phyloP scores from a whole-genome alignment of 2,797 vertebrate genomes.

The Falco cherrug region DNA sequence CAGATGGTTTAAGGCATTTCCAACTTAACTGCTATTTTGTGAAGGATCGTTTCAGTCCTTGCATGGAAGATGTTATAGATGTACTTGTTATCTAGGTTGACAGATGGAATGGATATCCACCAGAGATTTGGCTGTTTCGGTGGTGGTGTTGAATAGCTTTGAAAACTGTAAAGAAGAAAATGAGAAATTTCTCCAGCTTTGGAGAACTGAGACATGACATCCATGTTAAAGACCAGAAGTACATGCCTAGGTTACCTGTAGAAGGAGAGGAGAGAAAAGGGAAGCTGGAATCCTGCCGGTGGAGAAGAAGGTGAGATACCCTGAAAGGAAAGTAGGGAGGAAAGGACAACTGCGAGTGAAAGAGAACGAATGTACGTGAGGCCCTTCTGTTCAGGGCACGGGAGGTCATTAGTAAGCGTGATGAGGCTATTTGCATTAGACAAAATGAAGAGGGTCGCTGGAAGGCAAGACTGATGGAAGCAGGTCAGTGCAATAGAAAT shows the following conservation, averaged over 20 bases:
- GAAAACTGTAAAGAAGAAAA: constrained; percentile 4
- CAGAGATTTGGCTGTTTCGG: background rate
- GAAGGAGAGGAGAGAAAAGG: background rate
- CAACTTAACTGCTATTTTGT: background rate
- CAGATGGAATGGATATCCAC: background rate
- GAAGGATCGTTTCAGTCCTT: background rate
- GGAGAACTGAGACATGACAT: background rate
- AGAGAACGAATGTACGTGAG: background rate
- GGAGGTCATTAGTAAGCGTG: background rate
- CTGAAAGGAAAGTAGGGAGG: background rate
- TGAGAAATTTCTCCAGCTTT: background rate
- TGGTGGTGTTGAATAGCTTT: constrained; percentile 7
- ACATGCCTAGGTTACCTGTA: accelerated
- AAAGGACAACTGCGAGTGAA: background rate
- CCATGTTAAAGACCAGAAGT: background rate
- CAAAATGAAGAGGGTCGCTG: background rate
- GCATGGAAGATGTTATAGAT: background rate
- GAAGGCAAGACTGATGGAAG: background rate
- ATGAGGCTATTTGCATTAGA: background rate
- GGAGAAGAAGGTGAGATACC: background rate
- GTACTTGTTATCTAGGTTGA: background rate
- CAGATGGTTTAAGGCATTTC: constrained; percentile 23
- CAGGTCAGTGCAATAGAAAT: background rate
- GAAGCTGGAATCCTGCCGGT: background rate
- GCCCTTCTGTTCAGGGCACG: background rate